Conservation (phyloP, 2,888 invertebrate genomes). For the Autographa pulchrina region DNA sequence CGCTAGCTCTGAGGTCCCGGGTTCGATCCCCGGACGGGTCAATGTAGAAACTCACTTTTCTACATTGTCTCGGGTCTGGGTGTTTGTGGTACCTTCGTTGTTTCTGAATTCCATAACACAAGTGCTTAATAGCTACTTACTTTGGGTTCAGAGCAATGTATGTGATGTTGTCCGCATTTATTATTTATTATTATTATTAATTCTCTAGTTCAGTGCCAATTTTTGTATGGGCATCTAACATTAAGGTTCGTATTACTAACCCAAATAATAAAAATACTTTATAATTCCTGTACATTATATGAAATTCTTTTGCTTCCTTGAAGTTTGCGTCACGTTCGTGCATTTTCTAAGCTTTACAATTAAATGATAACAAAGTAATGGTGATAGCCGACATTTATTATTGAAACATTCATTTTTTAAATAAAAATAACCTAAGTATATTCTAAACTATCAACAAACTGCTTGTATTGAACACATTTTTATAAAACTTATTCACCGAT, state of each 20-base stretch:
- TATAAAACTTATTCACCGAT: constrained; percentile 15
- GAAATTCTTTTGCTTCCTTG: constrained; percentile 23
- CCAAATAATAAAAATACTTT: neutral
- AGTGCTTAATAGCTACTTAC: no score
- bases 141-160: no score
- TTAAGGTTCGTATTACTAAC: neutral
- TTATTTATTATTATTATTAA: no score
- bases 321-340: constrained; percentile 15
- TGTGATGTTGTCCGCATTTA: no score
- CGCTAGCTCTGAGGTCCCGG: no score
- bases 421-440: neutral
- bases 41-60: no score
- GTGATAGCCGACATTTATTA: constrained; percentile 24
- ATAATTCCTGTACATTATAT: constrained; percentile 14
- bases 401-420: constrained; percentile 8
- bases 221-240: neutral
- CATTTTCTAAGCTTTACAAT: constrained; percentile 27
- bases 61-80: no score
- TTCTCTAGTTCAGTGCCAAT: neutral
- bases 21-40: no score
- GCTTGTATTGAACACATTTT: constrained; percentile 14
- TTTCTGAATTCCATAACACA: no score
- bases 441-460: constrained; percentile 5
- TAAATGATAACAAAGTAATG: constrained; percentile 24
- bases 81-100: no score